A percentile compares a stretch with the other conserved stretches of the same genome.
Evolutionary conservation across 2,888 invertebrate genomes (phyloP).

Genomic region (Leptothorax acervorum): DNA sequence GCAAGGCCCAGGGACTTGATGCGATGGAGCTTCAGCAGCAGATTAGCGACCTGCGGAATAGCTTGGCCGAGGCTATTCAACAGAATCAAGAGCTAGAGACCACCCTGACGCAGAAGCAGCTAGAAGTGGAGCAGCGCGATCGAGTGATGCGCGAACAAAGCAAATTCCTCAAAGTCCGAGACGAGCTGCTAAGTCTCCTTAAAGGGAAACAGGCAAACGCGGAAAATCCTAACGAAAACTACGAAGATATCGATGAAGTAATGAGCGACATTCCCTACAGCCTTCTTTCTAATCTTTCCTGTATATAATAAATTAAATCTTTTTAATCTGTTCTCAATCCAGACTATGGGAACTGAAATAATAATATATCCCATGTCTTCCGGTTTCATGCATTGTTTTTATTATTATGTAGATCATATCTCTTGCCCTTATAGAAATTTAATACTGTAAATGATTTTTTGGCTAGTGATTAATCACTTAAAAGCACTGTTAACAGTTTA

Average conservation of each 20-base stretch:
- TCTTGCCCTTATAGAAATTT: neutral
- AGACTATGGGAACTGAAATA: neutral
- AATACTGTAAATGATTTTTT: too few species aligned
- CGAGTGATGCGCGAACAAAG: constrained; percentile 88
- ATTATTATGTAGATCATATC: neutral
- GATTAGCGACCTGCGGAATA: constrained; percentile 86
- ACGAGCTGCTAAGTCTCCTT: constrained; percentile 88
- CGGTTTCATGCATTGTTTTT: neutral
- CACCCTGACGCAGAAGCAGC: constrained; percentile 87
- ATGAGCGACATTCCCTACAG: neutral
- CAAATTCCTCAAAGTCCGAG: constrained; percentile 88
- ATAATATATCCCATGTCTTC: neutral
- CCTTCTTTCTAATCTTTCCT: neutral
- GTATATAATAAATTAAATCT: neutral
- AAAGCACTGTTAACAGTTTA: too few species aligned
- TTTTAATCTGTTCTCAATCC: neutral
- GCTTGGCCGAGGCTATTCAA: constrained; percentile 85
- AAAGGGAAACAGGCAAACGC: constrained; percentile 86
- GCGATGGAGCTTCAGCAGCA: constrained; percentile 80
- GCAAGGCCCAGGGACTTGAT: constrained; percentile 63
- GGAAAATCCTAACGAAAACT: constrained; percentile 61
- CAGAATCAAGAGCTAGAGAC: constrained; percentile 87
- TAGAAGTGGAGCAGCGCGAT: constrained; percentile 88
- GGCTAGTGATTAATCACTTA: too few species aligned
- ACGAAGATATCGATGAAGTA: constrained; percentile 67